Evolutionary conservation across 2,797 vertebrate species (phyloP).

Genomic region (Gouania willdenowi): DNA sequence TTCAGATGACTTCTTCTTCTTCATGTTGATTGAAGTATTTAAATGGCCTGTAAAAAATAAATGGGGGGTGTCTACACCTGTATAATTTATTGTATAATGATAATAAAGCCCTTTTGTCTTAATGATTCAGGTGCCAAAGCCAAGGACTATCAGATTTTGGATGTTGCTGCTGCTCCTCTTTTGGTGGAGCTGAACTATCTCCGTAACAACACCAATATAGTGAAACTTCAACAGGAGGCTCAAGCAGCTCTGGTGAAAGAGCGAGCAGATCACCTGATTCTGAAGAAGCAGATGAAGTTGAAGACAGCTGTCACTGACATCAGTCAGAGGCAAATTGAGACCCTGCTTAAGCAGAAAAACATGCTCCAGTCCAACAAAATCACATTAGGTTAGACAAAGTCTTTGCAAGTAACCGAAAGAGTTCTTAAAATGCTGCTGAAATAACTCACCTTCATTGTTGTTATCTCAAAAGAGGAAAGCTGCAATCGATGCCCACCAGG

Average conservation of each 20-base stretch:
- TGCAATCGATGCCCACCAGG: constrained; percentile 51
- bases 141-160: constrained; percentile 13
- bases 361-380: constrained; percentile 22
- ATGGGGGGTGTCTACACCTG: no score
- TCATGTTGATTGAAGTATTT: no score
- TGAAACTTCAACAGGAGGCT: constrained; percentile 10
- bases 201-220: constrained; percentile 37
- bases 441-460: no score
- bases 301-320: constrained; percentile 7
- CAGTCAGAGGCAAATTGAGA: constrained; percentile 26
- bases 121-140: constrained; percentile 45
- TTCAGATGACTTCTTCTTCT: no score
- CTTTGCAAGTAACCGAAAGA: rapidly evolving
- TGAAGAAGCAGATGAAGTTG: constrained; percentile 25
- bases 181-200: constrained; percentile 45
- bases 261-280: neutral
- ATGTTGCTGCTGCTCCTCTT: constrained; percentile 13
- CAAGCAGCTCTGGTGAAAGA: constrained; percentile 20
- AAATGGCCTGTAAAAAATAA: no score
- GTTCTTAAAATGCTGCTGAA: neutral
- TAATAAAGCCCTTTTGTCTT: no score
- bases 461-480: constrained; percentile 39
- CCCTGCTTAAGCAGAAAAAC: constrained; percentile 13
- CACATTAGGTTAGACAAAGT: constrained; percentile 27
- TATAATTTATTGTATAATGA: no score